Evolutionary conservation across 2,888 invertebrate species (phyloP), one percentile per base, ranked within the genome.

Genomic region (Drosophila cognata): DNA sequence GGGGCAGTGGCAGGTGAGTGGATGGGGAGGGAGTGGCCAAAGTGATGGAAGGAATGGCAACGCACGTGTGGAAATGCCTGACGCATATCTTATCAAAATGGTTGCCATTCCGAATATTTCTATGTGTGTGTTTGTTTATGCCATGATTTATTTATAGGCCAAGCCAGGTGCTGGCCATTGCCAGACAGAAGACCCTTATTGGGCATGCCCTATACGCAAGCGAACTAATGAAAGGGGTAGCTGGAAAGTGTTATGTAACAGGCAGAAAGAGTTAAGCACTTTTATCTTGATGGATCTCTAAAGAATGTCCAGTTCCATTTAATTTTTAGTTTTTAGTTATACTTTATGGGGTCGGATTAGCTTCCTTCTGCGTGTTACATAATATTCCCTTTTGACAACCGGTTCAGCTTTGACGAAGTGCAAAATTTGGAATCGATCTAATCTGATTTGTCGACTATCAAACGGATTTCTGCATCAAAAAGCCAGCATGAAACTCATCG

Each of bases 111-210:
- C 43, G 10, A 25, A 25, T 38, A 16, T 31, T 38, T 57, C 4
- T 11, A 25, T 48, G 7, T 48, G 33, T 35, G 18, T 31, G 13
- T 55, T n/a, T 55, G 36, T 55, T 1, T 43, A 84, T 70, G 76
- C 72, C 38, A 84, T 89, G 82, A 87, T 89, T 86, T 86, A 86
- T 89, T 89, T 87, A 86, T 87, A 82, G 81, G 72, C 55, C 71
- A 69, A 33, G n/a, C 67, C 79, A 81, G 79, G 79, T 81, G 89
- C 71, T 71, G 69, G 46, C 62, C 36, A 18, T 41, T 52, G 62
- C 33, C 71, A 76, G 71, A 65, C 71, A 35, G 25, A 31, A 48
- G 50, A 51, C 57, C 58, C 62, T 48, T 65, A 62, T 11, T 73
- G 43, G 36, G 28, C 56, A 38, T 43, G 43, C 43, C 31, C 43